Conservation (phyloP, 2,113 vertebrate genomes). For the Pitta sordida region DNA sequence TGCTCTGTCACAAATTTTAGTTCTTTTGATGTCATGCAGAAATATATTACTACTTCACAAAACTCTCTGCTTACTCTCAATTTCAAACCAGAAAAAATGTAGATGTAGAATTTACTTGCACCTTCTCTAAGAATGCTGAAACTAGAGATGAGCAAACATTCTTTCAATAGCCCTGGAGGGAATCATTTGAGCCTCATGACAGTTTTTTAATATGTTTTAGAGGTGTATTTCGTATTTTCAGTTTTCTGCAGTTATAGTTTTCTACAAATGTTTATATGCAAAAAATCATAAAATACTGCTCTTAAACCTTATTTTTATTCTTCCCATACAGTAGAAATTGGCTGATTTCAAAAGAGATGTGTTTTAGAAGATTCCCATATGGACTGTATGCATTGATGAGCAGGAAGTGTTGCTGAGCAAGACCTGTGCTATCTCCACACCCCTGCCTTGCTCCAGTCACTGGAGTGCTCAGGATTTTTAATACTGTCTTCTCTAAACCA, state of each 20-base stretch:
- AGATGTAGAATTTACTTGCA: background rate
- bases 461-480: rapidly evolving
- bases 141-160: background rate
- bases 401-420: background rate
- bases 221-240: background rate
- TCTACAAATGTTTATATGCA: background rate
- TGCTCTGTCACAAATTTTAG: background rate
- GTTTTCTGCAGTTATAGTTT: background rate
- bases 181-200: background rate
- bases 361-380: background rate
- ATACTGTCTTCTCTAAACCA: background rate
- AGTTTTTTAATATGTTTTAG: background rate
- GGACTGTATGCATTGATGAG: background rate
- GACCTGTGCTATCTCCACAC: background rate
- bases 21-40: background rate
- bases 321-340: background rate
- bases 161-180: background rate
- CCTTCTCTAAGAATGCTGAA: background rate
- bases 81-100: background rate
- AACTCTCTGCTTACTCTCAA: background rate
- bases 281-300: background rate
- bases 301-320: background rate
- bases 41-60: background rate
- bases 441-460: background rate
- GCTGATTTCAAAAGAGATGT: background rate